Evolutionary conservation across 2,797 vertebrate genomes (phyloP).

Genomic region (Micromesistius poutassou): DNA sequence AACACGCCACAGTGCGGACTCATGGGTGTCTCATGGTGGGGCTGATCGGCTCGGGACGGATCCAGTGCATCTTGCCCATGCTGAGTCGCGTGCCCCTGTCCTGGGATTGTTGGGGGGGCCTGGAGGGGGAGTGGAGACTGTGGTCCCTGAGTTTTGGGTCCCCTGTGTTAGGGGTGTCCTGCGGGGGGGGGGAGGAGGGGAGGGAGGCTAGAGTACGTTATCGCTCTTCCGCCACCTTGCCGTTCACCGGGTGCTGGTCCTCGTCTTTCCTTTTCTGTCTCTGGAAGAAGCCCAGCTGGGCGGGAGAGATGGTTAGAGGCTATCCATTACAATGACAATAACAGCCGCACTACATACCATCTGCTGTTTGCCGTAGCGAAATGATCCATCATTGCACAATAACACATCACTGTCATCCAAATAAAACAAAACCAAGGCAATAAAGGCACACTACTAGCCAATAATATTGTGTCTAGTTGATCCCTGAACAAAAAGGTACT

Average conservation of each 20-base stretch:
- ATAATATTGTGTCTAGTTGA: neutral
- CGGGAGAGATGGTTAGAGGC: constrained; percentile 15
- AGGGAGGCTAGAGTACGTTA: constrained; percentile 69
- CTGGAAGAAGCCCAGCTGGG: constrained; percentile 92
- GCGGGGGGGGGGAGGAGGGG: constrained; percentile 17
- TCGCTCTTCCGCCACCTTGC: constrained; percentile 80
- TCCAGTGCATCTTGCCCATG: constrained; percentile 53
- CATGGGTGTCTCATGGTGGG: constrained; percentile 29
- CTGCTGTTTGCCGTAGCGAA: neutral
- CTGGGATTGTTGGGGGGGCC: constrained; percentile 38
- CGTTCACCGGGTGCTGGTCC: constrained; percentile 68
- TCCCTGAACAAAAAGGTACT: neutral
- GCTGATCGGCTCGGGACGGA: constrained; percentile 20
- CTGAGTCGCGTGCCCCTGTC: constrained; percentile 37
- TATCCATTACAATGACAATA: neutral
- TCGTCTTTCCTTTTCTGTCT: constrained; percentile 77
- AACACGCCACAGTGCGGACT: constrained; percentile 66
- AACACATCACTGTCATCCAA: neutral
- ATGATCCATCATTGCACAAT: neutral
- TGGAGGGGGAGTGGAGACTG: constrained; percentile 27
- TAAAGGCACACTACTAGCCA: neutral
- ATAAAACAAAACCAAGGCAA: neutral
- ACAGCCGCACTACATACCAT: neutral
- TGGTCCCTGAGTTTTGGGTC: constrained; percentile 78
- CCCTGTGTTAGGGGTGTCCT: constrained; percentile 60